Conservation (phyloP, 2,888 invertebrate species). For the Agriopis marginaria region DNA sequence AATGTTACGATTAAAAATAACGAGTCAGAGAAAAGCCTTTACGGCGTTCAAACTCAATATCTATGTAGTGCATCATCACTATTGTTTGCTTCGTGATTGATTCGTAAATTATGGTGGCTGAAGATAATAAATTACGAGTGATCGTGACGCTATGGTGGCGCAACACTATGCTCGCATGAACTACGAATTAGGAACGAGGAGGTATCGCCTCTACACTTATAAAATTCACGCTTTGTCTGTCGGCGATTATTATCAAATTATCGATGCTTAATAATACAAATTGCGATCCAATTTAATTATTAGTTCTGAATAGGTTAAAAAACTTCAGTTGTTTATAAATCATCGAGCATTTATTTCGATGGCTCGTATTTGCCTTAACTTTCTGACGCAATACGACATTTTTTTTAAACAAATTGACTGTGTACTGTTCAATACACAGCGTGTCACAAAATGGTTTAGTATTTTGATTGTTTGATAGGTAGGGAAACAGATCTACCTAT, state of each 20-base stretch:
- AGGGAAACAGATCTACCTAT: too few species aligned
- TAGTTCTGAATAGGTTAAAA: slow-evolving; percentile 15
- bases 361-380: neutral
- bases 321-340: slow-evolving; percentile 10
- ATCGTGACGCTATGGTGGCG: slow-evolving; percentile 60
- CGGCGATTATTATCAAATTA: slow-evolving; percentile 44
- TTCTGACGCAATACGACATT: neutral
- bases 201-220: slow-evolving; percentile 53
- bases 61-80: slow-evolving; percentile 2
- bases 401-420: neutral
- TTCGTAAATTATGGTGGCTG: slow-evolving; percentile 35
- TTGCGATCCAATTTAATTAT: slow-evolving; percentile 40
- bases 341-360: slow-evolving; percentile 1
- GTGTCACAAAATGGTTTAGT: too few species aligned
- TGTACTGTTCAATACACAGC: too few species aligned
- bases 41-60: neutral
- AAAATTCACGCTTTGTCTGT: slow-evolving; percentile 35
- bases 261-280: slow-evolving; percentile 48
- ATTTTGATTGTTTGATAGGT: too few species aligned
- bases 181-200: slow-evolving; percentile 71
- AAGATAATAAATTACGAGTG: slow-evolving; percentile 32
- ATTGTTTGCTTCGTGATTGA: slow-evolving; percentile 31
- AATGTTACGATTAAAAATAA: neutral
- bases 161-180: slow-evolving; percentile 63
- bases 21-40: neutral